Conservation (phyloP, 2,113 vertebrate genomes). For the Peromyscus maniculatus region DNA sequence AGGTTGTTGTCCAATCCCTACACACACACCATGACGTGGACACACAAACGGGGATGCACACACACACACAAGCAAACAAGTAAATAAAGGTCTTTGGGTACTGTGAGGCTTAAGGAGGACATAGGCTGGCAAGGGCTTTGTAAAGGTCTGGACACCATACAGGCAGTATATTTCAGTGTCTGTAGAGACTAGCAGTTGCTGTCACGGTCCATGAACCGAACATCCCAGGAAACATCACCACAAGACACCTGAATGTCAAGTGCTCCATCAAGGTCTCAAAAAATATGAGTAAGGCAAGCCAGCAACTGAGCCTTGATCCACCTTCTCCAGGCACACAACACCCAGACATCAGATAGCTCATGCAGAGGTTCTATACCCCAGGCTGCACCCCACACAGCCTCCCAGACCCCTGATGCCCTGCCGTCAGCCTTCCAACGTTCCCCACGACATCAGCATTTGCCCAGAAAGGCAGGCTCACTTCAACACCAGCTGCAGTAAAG, state of each 20-base stretch:
- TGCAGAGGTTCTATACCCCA: background rate
- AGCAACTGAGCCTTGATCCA: background rate
- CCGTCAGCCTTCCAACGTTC: background rate
- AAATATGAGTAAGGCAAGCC: background rate
- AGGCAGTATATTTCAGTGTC: too few relatives aligned
- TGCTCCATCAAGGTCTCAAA: background rate
- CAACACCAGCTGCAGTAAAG: background rate
- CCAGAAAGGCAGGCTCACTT: background rate
- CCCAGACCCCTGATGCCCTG: background rate
- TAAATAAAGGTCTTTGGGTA: background rate
- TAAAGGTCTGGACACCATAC: background rate
- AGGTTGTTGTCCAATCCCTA: background rate
- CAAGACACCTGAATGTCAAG: background rate
- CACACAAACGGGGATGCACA: background rate
- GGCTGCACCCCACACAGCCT: background rate
- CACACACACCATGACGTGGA: background rate
- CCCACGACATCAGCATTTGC: background rate
- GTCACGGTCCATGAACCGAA: background rate
- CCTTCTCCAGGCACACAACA: background rate
- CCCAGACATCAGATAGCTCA: background rate
- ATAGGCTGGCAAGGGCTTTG: background rate
- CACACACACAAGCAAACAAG: background rate
- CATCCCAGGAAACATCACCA: background rate
- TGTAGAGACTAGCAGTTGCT: background rate
- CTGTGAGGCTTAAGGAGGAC: conserved; percentile 5